Base-by-base conservation (phyloP, 2,113 vertebrate species). In the Daubentonia madagascariensis region DNA sequence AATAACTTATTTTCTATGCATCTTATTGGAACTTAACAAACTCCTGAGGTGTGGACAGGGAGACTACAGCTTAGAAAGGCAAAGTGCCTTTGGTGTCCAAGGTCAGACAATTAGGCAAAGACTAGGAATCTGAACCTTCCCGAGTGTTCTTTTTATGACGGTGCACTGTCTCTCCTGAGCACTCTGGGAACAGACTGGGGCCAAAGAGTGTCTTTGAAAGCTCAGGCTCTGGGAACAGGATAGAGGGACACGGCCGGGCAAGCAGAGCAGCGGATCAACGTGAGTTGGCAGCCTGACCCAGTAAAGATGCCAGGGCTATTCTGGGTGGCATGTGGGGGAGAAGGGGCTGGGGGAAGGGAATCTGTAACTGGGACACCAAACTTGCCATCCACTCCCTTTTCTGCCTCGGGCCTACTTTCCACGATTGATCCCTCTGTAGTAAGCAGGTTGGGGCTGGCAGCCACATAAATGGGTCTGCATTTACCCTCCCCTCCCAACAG, bases 251-350 rank as follows among this genome's bases (percentile, higher is more conserved):
- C 18, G 50, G 85, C 54, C 57, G 35, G 59, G 85, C 3, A 3
- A 67, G 73, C 73, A 8, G 91, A 81, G 85, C 43, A 23, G 87
- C 35, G 32, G 78, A 70, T 81, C 91, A 72, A 85, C 18, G 81
- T 65, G 48, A 94, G 76, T 1, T 96, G 96, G 97, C 94, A 95
- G 88, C 43, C 61, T 85, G 93, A 91, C 95, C 96, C 86, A 68
- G 1, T 93, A 50, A 91, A 54, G 89, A 50, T 75, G 93, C 97
- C 93, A 97, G 54, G 54, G 93, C 91, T 97, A 96, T 96, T 98
- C 97, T 96, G 91, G 93, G 97, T 79, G 78, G 91, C 85, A 7
- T 20, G 78, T 0, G 14, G 67, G 48, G 52, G 57, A 54, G 67
- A 28, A 52, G 45, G 73, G 70, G 20, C 4, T 70, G 92, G 89